Base-by-base conservation (phyloP, 2,797 vertebrate genomes). In the Manis javanica region DNA sequence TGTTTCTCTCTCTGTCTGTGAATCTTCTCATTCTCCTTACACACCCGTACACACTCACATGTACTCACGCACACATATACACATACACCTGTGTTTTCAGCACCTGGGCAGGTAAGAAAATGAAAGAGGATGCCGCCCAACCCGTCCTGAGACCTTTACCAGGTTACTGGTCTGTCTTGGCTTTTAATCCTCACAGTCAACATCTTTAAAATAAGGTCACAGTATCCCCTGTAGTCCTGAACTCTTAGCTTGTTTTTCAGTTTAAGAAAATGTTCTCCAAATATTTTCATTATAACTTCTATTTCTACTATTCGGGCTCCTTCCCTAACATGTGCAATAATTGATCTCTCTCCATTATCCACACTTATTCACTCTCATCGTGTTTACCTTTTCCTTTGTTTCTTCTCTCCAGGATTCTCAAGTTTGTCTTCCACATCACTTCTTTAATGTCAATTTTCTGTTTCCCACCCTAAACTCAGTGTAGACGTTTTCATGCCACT, bases 331-430 rank as follows among this genome's bases (percentile, higher is more conserved):
- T 31, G 51, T 53, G 14, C 2, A 3, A 7, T 26, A 31, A 29
- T n/a, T 31, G 23, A 49, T 69, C 31, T 64, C n/a, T 37, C 31
- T 31, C 57, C 55, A 0, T 14, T 21, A 6, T 49, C 57, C 3
- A 4, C 3, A 8, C 14, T 14, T 12, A 2, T 3, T 9, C 0
- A 4, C 19, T 16, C 3, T 23, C 8, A 0, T 23, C 37, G 11
- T 39, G 23, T n/a, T 39, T 1, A 29, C 12, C 31, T 69, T 77
- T 37, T 49, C 19, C 21, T 74, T 63, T n/a, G 42, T 11, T 14
- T 34, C 63, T 85, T 72, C 4, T 0, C 34, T 31, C 55, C 23
- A 7, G 21, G 26, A 23, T 26, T 63, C 63, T 21, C 7, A 0
- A 2, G 5, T 64, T 39, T 23, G 31, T 42, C 64, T 24, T 55